Base-by-base conservation (phyloP, 2,888 invertebrate species). In the Epirrhoe tristata region DNA sequence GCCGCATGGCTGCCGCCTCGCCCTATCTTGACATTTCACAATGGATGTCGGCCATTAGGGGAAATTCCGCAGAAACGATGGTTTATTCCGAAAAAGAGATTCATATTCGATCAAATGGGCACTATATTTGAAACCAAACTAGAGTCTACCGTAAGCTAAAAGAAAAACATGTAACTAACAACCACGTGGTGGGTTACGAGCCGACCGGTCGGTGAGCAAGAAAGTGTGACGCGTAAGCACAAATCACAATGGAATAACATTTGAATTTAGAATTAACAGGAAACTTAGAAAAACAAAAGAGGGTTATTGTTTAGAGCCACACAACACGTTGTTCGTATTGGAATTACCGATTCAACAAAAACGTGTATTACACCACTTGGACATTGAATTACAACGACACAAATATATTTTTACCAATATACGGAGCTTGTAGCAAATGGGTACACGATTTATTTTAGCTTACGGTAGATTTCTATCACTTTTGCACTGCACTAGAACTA, bases 11-110 rank as follows among this genome's bases (percentile, higher is more conserved):
- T 46, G 54, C 88, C 91, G 92, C 93, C 93, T 93, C 93, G 91
- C 93, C 93, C 93, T 89, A 90, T 91, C 93, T 91, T 92, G 92
- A 93, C 92, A 89, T 88, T 88, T 91, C 85, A 90, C 90, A 91
- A 91, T 88, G 88, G 87, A 90, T 82, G 90, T 88, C 91, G 82
- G 90, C 92, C 91, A 91, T 92, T 91, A 83, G 74, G 67, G 66
- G 24, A 61, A 78, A 78, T 70, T 68, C 56, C 60, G 39, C 39
- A 58, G 77, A 78, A 77, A 68, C 68, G 34, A 63, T 48, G 24
- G 54, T 64, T 50, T 56, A 63, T 69, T 62, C 61, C 10, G 8
- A 34, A 53, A 60, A 61, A 64, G 64, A 64, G 56, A 58, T 58
- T 8, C 7, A 31, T 5, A 10, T 50, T 54, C 43, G 8, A 58